phyloP scores from a whole-genome alignment of 2,797 vertebrate species.

The Microhierax caerulescens region DNA sequence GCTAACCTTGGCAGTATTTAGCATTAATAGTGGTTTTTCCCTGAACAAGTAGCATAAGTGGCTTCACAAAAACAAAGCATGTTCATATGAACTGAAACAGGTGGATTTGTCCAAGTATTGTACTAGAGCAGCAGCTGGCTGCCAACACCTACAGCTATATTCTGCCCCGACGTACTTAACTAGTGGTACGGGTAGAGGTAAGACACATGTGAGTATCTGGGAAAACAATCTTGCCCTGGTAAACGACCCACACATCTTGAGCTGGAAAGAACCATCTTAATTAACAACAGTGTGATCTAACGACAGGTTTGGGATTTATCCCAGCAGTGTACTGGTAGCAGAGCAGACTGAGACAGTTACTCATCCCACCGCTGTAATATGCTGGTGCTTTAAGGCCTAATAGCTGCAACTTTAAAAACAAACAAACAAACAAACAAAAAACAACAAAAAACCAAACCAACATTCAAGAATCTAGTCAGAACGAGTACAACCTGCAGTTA shows the following conservation, averaged over 20 bases:
- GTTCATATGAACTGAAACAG: background rate
- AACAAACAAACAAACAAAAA: background rate
- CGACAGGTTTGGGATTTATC: slow-evolving; percentile 8
- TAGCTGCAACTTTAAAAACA: slow-evolving; percentile 41
- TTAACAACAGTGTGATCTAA: background rate
- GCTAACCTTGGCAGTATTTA: background rate
- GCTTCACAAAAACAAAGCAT: background rate
- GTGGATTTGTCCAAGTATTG: background rate
- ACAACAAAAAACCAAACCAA: background rate
- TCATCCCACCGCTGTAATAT: slow-evolving; percentile 21
- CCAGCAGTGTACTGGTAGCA: background rate
- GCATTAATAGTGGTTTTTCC: background rate
- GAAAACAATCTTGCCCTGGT: background rate
- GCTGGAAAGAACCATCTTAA: background rate
- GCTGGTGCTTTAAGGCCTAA: slow-evolving; percentile 62
- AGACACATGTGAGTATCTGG: background rate
- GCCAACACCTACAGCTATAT: background rate
- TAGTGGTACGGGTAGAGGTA: background rate
- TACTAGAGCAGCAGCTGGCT: slow-evolving; percentile 2
- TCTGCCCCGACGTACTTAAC: background rate
- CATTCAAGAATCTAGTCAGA: slow-evolving; percentile 1
- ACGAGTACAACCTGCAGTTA: slow-evolving; percentile 57
- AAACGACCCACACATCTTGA: background rate
- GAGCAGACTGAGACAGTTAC: background rate
- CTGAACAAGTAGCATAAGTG: background rate